Conservation (phyloP, 2,797 vertebrate species). For the Podarcis siculus region DNA sequence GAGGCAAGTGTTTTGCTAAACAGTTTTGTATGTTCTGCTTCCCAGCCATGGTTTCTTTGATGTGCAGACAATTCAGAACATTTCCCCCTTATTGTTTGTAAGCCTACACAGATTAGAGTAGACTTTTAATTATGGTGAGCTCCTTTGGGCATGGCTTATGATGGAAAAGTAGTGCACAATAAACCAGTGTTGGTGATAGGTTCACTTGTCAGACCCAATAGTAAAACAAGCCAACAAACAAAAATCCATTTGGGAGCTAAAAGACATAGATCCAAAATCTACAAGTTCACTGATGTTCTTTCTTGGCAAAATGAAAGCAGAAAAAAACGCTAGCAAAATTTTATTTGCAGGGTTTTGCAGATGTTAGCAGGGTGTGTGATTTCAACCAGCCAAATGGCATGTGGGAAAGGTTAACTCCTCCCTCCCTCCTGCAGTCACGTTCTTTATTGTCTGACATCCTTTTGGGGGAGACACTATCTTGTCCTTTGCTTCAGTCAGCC, state of each 20-base stretch:
- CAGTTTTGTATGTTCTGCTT: not conserved
- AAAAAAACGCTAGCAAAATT: not conserved
- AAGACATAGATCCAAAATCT: constrained; percentile 24
- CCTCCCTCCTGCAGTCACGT: not conserved
- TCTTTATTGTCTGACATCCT: too few relatives aligned
- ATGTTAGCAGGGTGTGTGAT: not conserved
- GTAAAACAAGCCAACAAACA: constrained; percentile 14
- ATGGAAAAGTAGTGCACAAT: not conserved
- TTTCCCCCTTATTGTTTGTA: not conserved
- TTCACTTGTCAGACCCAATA: not conserved
- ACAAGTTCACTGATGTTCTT: not conserved
- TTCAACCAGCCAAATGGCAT: not conserved
- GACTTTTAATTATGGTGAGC: not conserved
- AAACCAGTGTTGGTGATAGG: not conserved
- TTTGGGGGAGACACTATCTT: too few relatives aligned
- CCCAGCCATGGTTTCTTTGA: not conserved
- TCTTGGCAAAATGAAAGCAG: constrained; percentile 25
- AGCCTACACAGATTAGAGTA: not conserved
- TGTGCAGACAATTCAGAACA: constrained; percentile 7
- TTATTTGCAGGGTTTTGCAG: not conserved
- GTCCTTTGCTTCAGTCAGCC: too few relatives aligned
- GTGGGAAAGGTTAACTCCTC: not conserved
- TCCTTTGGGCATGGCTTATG: not conserved
- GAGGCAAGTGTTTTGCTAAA: not conserved
- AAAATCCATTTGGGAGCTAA: not conserved